Evolutionary conservation across 2,797 vertebrate genomes (phyloP), one percentile per base, ranked within the genome.

Genomic region (Centropyge bicolor): DNA sequence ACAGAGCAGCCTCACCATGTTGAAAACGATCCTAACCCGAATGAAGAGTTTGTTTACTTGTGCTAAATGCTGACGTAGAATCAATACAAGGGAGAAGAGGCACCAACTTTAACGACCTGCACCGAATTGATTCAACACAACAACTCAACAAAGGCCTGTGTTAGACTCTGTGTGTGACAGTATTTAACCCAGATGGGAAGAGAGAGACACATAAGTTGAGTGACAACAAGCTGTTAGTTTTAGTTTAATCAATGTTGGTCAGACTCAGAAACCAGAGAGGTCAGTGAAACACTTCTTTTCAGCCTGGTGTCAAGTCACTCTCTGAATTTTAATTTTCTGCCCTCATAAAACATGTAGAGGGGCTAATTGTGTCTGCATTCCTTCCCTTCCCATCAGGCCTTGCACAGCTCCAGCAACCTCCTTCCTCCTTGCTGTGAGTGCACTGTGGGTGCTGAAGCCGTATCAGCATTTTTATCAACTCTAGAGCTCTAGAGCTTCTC

Each of bases 11-110:
- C 54, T 63, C 19, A n/a, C 6, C 3, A 40, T 31, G 14, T 61
- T 78, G 35, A 75, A 74, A 76, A 41, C 22, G 52, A 72, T 46
- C 68, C 54, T 60, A 64, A 64, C 45, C n/a, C 61, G 27, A 76
- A 45, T 5, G 19, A 31, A 63, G 43, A n/a, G 35, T 51, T 66
- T 75, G 56, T 79, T 86, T 81, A 63, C 36, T 67, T 73, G 22
- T 75, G 52, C 57, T 72, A 43, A 70, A 74, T 2, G 24, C 51
- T 71, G 49, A 66, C 72, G 9, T 63, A 16, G 51, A 81, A 74
- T 83, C 68, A 74, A 79, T 76, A n/a, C 16, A 5, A 52, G 35
- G 64, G 46, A 56, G 48, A 61, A 74, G 74, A 81, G 45, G 55
- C 54, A 59, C 38, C 70, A 66, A 38, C 59, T 61, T 19, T 65